A percentile compares a stretch with the other conserved stretches of the same genome.
These are phyloP conservation scores for Minunthozetes semirufus DNA, from an alignment of 2,888 invertebrate genomes.

Conservation along the genomic window DNA sequence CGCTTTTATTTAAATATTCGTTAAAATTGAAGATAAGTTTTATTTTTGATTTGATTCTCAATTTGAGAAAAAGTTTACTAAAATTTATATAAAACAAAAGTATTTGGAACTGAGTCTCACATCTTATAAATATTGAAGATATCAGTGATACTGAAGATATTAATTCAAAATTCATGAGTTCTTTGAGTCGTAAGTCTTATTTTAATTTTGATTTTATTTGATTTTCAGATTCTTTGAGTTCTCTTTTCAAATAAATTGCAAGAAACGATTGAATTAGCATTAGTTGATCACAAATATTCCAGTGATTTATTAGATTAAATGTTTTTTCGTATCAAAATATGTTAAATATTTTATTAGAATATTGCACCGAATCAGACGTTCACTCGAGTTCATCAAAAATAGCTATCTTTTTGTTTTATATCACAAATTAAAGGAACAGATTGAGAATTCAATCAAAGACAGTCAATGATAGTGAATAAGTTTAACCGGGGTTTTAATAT, in stretches of 20 bases:
- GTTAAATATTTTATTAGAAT: neutral
- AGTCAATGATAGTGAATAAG: neutral
- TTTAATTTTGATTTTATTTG: neutral
- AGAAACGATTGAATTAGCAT: neutral
- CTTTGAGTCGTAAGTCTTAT: neutral
- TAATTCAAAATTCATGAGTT: neutral
- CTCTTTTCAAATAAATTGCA: neutral
- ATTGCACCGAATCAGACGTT: neutral
- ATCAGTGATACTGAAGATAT: neutral
- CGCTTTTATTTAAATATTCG: neutral
- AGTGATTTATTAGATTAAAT: neutral
- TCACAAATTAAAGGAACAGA: neutral
- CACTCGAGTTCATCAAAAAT: neutral
- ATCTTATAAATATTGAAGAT: neutral
- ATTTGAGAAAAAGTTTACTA: neutral
- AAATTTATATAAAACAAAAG: neutral
- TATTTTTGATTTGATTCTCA: neutral
- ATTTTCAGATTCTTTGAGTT: neutral
- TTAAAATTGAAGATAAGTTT: neutral
- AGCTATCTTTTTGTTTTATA: neutral
- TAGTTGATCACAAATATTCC: slow-evolving; percentile 1
- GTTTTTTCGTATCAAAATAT: neutral
- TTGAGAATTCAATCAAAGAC: neutral
- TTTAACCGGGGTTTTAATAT: neutral
- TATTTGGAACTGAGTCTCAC: neutral